phyloP scores from a whole-genome alignment of 1,140 invertebrate genomes.

The Leptopilina clavipes region DNA sequence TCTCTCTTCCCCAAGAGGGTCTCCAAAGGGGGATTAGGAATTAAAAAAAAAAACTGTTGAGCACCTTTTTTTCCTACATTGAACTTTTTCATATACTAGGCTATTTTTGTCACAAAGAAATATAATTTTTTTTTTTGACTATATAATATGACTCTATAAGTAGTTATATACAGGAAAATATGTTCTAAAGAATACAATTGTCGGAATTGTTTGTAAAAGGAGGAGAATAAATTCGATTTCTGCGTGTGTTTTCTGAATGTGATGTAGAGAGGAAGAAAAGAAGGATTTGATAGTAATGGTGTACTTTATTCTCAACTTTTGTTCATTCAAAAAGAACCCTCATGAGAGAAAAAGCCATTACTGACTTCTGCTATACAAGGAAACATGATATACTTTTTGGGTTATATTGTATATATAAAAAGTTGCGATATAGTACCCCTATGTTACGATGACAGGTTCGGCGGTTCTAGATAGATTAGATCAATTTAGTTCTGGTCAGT shows the following conservation, averaged over 20 bases:
- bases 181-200: neutral
- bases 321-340: slow-evolving; percentile 28
- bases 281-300: slow-evolving; percentile 2
- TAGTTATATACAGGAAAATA: no score
- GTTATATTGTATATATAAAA: neutral
- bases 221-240: neutral
- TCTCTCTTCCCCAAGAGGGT: no score
- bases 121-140: no score
- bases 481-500: slow-evolving; percentile 16
- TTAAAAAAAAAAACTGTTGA: no score
- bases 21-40: no score
- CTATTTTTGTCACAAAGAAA: neutral
- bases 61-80: no score
- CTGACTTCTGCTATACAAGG: slow-evolving; percentile 15
- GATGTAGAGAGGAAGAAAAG: neutral
- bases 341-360: slow-evolving; percentile 11
- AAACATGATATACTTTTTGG: slow-evolving; percentile 27
- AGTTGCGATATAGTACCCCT: neutral
- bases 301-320: slow-evolving; percentile 20
- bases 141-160: no score
- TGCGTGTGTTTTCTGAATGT: neutral
- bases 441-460: slow-evolving; percentile 3
- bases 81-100: no score
- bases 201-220: neutral
- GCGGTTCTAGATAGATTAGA: slow-evolving; percentile 18